These are phyloP conservation scores for Cladopsammia gracilis DNA, from an alignment of 64 coral and sea anemone genomes.

Conservation along the genomic window DNA sequence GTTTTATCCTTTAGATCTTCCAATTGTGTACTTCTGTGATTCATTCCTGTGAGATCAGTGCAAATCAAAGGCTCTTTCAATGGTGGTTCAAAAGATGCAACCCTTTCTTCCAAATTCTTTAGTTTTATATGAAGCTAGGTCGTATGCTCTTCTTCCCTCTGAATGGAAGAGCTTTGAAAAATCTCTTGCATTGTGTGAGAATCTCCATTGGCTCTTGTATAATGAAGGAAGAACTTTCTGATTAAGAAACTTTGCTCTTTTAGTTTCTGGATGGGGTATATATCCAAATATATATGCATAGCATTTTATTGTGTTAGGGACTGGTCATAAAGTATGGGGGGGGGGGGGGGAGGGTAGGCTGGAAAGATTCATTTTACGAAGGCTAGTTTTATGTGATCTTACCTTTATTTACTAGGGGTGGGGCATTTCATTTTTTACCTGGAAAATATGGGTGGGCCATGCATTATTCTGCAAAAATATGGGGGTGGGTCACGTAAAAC, in stretches of 20 bases:
- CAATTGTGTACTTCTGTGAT: neutral
- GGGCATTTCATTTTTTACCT: too few species aligned
- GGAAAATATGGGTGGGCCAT: too few species aligned
- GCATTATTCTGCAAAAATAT: too few species aligned
- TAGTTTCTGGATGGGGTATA: too few species aligned
- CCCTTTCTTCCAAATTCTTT: constrained; percentile 12
- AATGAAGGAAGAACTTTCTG: too few species aligned
- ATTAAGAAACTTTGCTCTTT: too few species aligned
- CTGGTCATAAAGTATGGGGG: neutral
- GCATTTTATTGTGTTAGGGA: neutral
- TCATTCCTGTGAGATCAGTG: constrained; percentile 14
- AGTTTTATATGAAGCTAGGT: constrained; percentile 13
- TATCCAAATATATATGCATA: too few species aligned
- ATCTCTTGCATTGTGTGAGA: too few species aligned
- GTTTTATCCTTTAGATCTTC: constrained; percentile 18
- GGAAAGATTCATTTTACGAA: neutral
- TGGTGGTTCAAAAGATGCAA: neutral
- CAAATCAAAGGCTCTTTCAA: constrained; percentile 6
- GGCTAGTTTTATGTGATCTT: neutral
- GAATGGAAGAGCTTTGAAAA: neutral
- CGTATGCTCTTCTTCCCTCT: constrained; percentile 54
- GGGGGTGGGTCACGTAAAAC: too few species aligned
- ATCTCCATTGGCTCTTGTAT: too few species aligned
- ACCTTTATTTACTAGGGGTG: neutral
- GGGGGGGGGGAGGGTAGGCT: neutral